Percentiles rank a stretch among this genome's conserved stretches.
Evolutionary conservation across 2,888 invertebrate genomes (phyloP).

Genomic region (Brenthis daphne): DNA sequence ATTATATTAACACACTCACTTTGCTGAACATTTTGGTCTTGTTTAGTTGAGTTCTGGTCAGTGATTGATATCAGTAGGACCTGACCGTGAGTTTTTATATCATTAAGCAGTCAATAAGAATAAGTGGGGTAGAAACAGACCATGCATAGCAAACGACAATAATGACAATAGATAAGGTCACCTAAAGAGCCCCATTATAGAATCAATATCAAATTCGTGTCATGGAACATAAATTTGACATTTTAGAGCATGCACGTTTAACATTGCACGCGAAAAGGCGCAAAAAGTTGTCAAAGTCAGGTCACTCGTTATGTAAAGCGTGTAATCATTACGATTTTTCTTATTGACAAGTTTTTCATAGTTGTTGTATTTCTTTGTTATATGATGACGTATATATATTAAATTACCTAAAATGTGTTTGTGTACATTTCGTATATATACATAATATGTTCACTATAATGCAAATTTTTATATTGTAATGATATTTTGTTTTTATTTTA

Average conservation of each 20-base stretch:
- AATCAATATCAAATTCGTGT: constrained; percentile 64
- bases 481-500: no score
- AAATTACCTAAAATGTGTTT: no score
- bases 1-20: constrained; percentile 55
- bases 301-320: constrained; percentile 24
- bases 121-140: constrained; percentile 64
- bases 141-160: constrained; percentile 60
- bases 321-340: constrained; percentile 19
- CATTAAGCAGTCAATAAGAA: constrained; percentile 57
- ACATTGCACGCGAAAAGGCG: constrained; percentile 14
- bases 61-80: constrained; percentile 64
- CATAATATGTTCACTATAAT: no score
- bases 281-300: constrained; percentile 35
- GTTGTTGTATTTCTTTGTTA: constrained; percentile 8
- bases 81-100: constrained; percentile 70
- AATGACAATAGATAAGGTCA: constrained; percentile 68
- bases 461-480: no score
- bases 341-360: constrained; percentile 1
- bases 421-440: no score
- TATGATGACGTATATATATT: not conserved
- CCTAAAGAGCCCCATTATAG: constrained; percentile 57
- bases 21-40: constrained; percentile 70
- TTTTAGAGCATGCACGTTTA: constrained; percentile 27
- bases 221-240: constrained; percentile 55
- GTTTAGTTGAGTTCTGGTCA: constrained; percentile 53